These are phyloP conservation scores for Carcina quercana DNA, from an alignment of 2,888 invertebrate species.

Conservation along the genomic window DNA sequence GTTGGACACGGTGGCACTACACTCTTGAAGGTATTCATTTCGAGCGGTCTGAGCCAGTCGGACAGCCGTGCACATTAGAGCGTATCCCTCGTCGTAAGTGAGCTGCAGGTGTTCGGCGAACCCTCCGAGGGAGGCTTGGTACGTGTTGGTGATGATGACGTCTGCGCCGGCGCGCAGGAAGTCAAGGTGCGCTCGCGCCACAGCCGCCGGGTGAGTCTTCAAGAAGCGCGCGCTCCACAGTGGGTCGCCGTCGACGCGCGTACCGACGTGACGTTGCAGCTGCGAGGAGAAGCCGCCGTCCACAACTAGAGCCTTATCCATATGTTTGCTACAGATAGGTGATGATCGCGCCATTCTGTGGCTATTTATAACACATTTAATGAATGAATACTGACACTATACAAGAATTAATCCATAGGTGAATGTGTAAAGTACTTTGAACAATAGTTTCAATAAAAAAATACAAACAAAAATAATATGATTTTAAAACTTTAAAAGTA, in stretches of 20 bases:
- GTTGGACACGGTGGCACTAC: slow-evolving; percentile 23
- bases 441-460: no score
- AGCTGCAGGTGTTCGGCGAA: slow-evolving; percentile 83
- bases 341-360: no score
- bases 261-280: slow-evolving; percentile 80
- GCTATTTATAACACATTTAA: no score
- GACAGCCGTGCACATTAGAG: slow-evolving; percentile 83
- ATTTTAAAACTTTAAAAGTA: no score
- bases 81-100: slow-evolving; percentile 77
- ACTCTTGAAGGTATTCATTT: slow-evolving; percentile 70
- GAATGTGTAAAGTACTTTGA: no score
- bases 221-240: slow-evolving; percentile 91
- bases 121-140: slow-evolving; percentile 87
- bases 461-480: no score
- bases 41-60: slow-evolving; percentile 81
- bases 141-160: slow-evolving; percentile 89
- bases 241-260: slow-evolving; percentile 86
- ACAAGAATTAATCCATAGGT: no score
- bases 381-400: no score
- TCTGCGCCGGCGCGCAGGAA: slow-evolving; percentile 91
- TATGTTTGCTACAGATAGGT: no score
- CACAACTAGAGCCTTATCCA: slow-evolving; percentile 55
- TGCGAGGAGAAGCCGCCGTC: slow-evolving; percentile 89
- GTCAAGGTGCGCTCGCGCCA: slow-evolving; percentile 85
- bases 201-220: slow-evolving; percentile 82